Percentiles rank a stretch among this genome's conserved stretches.
Conservation (phyloP, 2,113 vertebrate genomes). For the Vulpes lagopus region DNA sequence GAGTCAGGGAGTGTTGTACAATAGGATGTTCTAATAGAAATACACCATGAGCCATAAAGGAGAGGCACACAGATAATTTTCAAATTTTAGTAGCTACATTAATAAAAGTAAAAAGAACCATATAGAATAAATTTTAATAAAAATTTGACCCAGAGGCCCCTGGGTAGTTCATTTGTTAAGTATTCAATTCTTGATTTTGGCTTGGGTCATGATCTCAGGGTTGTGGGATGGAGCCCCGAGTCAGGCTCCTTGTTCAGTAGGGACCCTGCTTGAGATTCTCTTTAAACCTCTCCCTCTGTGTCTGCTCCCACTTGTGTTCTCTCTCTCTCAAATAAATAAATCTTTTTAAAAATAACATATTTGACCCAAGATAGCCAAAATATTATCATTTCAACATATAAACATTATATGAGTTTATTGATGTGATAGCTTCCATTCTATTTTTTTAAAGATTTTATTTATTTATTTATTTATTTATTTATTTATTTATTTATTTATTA, state of each 20-base stretch:
- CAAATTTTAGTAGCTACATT: background rate
- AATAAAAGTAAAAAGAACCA: background rate
- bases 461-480: too few relatives aligned
- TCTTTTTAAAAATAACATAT: background rate
- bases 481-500: background rate
- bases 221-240: background rate
- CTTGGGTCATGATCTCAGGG: background rate
- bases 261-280: background rate
- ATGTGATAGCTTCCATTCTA: background rate
- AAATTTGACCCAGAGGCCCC: background rate
- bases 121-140: background rate
- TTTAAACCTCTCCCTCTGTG: background rate
- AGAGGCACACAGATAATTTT: background rate
- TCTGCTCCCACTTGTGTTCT: background rate
- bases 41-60: background rate
- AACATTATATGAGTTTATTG: background rate
- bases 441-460: background rate
- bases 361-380: background rate
- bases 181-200: background rate
- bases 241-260: background rate
- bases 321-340: background rate
- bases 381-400: background rate
- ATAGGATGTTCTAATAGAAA: background rate
- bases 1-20: background rate
- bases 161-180: background rate